Conservation (phyloP, 2,888 invertebrate genomes). For the Seladonia tumulorum region DNA sequence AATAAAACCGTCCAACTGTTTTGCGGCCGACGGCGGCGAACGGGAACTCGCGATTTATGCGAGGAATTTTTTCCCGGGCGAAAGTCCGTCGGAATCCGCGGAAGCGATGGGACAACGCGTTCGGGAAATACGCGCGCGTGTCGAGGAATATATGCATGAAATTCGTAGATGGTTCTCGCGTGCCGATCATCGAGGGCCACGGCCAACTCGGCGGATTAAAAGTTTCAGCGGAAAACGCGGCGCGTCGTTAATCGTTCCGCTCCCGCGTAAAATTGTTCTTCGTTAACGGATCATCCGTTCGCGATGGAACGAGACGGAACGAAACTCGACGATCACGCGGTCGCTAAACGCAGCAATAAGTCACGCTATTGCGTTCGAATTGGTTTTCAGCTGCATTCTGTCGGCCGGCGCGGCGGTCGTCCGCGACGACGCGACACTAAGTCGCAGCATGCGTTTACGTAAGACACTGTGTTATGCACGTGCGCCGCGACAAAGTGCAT, state of each 20-base stretch:
- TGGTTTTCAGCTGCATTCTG: constrained; percentile 35
- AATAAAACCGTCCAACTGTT: constrained; percentile 32
- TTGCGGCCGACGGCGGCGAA: background rate
- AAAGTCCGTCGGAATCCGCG: constrained; percentile 18
- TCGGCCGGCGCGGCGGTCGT: constrained; percentile 2
- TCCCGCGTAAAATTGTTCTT: background rate
- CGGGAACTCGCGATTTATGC: background rate
- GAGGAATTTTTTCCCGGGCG: background rate
- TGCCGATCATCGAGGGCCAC: background rate
- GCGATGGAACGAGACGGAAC: background rate
- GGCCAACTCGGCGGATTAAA: background rate
- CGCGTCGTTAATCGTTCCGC: background rate
- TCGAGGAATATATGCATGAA: constrained; percentile 22
- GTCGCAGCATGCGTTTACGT: constrained; percentile 39
- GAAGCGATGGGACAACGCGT: constrained; percentile 11
- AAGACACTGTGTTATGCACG: constrained; percentile 33
- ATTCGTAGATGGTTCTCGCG: background rate
- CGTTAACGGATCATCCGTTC: background rate
- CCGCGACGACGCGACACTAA: constrained; percentile 37
- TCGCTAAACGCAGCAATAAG: constrained; percentile 24
- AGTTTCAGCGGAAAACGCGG: background rate
- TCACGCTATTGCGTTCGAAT: constrained; percentile 33
- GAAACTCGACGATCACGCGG: background rate
- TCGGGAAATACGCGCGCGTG: constrained; percentile 7
- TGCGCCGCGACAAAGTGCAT: constrained; percentile 45